Percentiles rank a stretch among this genome's conserved stretches.
Evolutionary conservation across 2,113 vertebrate species (phyloP).

Genomic region (Gymnobelideus leadbeateri): DNA sequence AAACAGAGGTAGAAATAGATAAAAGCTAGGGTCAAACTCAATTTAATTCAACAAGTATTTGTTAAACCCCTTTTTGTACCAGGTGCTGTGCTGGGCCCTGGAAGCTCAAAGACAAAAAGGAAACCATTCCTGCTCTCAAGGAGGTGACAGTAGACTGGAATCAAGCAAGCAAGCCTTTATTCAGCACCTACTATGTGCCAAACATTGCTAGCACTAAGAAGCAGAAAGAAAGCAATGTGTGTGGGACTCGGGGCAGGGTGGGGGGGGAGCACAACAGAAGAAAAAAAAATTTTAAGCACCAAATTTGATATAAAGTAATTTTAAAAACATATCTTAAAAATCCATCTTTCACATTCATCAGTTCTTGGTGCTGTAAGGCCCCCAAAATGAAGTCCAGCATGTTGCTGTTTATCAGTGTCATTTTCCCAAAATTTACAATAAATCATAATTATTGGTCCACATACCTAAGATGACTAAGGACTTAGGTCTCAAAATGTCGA

Average conservation of each 20-base stretch:
- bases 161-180: background rate
- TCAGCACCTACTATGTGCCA: background rate
- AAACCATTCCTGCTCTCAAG: background rate
- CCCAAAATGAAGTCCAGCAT: slow-evolving; percentile 85
- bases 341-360: slow-evolving; percentile 72
- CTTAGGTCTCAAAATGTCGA: slow-evolving; percentile 88
- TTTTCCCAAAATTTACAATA: slow-evolving; percentile 93
- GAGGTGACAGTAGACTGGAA: background rate
- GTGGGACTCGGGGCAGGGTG: no score
- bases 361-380: slow-evolving; percentile 84
- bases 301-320: background rate
- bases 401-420: slow-evolving; percentile 79
- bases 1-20: background rate
- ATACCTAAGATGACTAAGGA: slow-evolving; percentile 93
- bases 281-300: background rate
- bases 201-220: background rate
- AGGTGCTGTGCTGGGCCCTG: background rate
- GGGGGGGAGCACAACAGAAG: background rate
- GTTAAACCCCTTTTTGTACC: background rate
- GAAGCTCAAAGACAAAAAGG: background rate
- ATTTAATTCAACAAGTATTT: background rate
- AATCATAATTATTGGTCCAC: slow-evolving; percentile 92
- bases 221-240: background rate
- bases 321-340: slow-evolving; percentile 76
- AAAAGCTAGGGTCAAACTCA: background rate